A percentile compares a stretch with the other conserved stretches of the same genome.
phyloP scores from a whole-genome alignment of 2,888 invertebrate species.

The Tenthredo notha region DNA sequence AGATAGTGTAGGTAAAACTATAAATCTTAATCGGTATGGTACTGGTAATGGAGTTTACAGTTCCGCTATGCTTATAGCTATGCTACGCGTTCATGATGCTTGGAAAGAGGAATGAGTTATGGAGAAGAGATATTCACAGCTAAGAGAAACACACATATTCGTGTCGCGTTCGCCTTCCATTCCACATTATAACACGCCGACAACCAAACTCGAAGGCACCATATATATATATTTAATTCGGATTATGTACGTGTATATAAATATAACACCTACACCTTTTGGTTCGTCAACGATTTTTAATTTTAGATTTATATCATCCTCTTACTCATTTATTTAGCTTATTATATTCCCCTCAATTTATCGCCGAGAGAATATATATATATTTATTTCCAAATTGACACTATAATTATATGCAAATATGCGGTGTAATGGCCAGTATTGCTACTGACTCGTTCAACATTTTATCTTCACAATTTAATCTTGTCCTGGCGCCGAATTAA shows the following conservation, averaged over 20 bases:
- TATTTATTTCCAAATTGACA: neutral
- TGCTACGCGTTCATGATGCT: neutral
- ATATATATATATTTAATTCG: neutral
- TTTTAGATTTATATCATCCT: neutral
- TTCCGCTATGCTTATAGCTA: constrained; percentile 46
- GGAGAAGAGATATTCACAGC: constrained; percentile 46
- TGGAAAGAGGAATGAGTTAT: constrained; percentile 46
- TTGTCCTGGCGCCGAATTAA: neutral
- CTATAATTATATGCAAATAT: constrained; percentile 5
- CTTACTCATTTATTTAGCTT: neutral
- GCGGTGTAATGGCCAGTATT: neutral
- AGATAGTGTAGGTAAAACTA: constrained; percentile 41
- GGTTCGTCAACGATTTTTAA: neutral
- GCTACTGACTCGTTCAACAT: neutral
- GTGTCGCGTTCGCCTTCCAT: neutral
- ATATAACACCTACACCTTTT: neutral
- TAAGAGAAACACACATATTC: neutral
- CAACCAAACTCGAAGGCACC: neutral
- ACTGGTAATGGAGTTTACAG: constrained; percentile 51
- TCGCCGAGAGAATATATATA: neutral
- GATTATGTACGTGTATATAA: neutral
- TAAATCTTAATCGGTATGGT: constrained; percentile 49
- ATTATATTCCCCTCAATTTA: neutral
- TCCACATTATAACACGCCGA: neutral
- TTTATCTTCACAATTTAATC: neutral